phyloP scores from a whole-genome alignment of 1,140 invertebrate genomes.

The Pseudomyrmex gracilis region DNA sequence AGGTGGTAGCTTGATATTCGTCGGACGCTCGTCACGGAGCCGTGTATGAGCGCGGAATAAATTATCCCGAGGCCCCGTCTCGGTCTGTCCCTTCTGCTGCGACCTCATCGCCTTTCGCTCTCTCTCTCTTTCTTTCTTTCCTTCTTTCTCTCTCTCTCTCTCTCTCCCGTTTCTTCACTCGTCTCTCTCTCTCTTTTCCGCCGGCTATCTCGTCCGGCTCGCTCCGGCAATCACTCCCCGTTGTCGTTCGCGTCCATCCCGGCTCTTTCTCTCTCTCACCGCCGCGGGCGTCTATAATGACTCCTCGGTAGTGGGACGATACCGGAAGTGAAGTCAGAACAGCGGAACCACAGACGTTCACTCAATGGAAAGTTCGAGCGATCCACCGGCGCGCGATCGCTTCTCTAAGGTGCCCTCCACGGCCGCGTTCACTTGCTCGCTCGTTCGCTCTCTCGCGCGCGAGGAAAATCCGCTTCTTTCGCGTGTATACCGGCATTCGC shows the following conservation, averaged over 20 bases:
- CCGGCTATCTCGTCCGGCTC: neutral
- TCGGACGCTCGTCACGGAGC: slow-evolving; percentile 70
- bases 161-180: neutral
- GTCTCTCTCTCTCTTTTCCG: neutral
- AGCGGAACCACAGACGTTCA: slow-evolving; percentile 84
- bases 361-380: slow-evolving; percentile 85
- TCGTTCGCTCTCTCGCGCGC: slow-evolving; percentile 63
- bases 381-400: slow-evolving; percentile 75
- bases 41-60: slow-evolving; percentile 78
- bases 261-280: neutral
- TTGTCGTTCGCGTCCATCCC: slow-evolving; percentile 36
- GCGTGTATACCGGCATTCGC: neutral
- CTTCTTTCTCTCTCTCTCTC: neutral
- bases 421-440: slow-evolving; percentile 4
- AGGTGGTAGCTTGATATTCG: slow-evolving; percentile 70
- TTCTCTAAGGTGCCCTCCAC: slow-evolving; percentile 68
- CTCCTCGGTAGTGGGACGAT: slow-evolving; percentile 82
- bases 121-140: neutral
- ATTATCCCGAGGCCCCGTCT: slow-evolving; percentile 69
- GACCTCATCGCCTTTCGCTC: neutral
- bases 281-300: slow-evolving; percentile 62
- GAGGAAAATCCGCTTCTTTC: slow-evolving; percentile 67
- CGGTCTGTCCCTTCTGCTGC: slow-evolving; percentile 55
- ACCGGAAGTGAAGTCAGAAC: slow-evolving; percentile 84
- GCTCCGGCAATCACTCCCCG: slow-evolving; percentile 41